These are phyloP conservation scores for Ecliptopera silaceata DNA, from an alignment of 2,888 invertebrate genomes.

Conservation along the genomic window DNA sequence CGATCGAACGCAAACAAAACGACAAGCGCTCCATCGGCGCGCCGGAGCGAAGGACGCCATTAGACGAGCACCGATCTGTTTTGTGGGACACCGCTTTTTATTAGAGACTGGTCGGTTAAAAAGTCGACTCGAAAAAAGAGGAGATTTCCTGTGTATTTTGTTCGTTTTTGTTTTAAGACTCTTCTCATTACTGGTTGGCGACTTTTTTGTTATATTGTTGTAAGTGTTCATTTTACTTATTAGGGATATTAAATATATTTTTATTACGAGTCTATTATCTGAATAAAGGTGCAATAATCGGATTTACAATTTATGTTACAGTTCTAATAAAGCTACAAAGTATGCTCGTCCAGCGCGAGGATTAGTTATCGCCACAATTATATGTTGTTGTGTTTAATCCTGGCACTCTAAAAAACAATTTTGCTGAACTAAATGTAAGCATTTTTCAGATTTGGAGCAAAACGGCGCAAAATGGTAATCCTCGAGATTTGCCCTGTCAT, in stretches of 20 bases:
- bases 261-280: too few relatives aligned
- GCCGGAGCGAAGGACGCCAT: not conserved
- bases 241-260: too few relatives aligned
- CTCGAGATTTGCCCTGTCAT: constrained; percentile 15
- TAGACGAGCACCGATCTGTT: not conserved
- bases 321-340: not conserved
- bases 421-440: constrained; percentile 10
- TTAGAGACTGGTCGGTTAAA: not conserved
- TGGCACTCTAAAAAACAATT: constrained; percentile 13
- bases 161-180: too few relatives aligned
- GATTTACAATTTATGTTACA: not conserved
- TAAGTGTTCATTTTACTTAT: too few relatives aligned
- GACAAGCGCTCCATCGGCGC: constrained; percentile 1
- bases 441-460: constrained; percentile 17
- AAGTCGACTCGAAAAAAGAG: too few relatives aligned
- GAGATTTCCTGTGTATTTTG: too few relatives aligned
- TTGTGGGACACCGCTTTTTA: not conserved
- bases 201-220: too few relatives aligned
- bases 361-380: constrained; percentile 17
- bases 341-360: not conserved
- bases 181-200: too few relatives aligned
- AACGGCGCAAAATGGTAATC: constrained; percentile 22
- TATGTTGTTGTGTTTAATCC: constrained; percentile 10
- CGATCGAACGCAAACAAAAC: constrained; percentile 12
- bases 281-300: too few relatives aligned